Conservation (phyloP, 1,140 invertebrate genomes). For the Atta texana region DNA sequence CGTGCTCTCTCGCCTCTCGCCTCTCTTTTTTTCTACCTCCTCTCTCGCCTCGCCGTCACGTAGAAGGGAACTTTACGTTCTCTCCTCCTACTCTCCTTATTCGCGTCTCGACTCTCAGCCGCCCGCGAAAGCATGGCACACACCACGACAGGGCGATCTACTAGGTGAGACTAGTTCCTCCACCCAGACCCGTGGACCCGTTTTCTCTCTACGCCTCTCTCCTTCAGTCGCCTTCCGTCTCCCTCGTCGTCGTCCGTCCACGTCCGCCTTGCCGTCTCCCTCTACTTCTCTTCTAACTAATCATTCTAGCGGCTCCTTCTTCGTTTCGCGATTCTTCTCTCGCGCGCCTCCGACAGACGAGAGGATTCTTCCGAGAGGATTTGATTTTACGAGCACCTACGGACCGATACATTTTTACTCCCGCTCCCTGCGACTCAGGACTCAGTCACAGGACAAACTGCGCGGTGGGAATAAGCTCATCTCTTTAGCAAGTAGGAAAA, state of each 20-base stretch:
- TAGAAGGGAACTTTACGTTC: constrained; percentile 57
- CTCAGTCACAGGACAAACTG: not conserved
- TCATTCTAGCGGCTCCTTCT: constrained; percentile 48
- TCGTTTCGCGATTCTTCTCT: constrained; percentile 47
- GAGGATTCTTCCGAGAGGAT: constrained; percentile 38
- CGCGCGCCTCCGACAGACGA: constrained; percentile 26
- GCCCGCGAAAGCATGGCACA: constrained; percentile 67
- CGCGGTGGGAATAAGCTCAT: not conserved
- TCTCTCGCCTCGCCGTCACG: constrained; percentile 32
- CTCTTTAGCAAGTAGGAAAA: not conserved
- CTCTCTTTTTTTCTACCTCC: constrained; percentile 70
- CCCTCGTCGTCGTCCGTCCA: constrained; percentile 43
- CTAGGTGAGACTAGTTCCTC: constrained; percentile 78
- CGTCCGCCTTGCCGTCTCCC: constrained; percentile 33
- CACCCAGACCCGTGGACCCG: constrained; percentile 74
- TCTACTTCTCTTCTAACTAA: constrained; percentile 50
- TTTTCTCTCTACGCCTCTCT: constrained; percentile 73
- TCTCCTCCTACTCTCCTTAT: constrained; percentile 60
- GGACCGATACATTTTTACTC: constrained; percentile 8
- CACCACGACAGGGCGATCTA: constrained; percentile 75
- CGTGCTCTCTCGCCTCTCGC: constrained; percentile 59
- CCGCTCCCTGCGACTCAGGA: not conserved
- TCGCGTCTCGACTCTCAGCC: constrained; percentile 56
- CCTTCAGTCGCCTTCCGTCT: constrained; percentile 49
- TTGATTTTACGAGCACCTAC: constrained; percentile 51